A percentile compares a stretch with the other conserved stretches of the same genome.
These are phyloP conservation scores for Synanthedon formicaeformis DNA, from an alignment of 2,888 invertebrate species.

Conservation along the genomic window DNA sequence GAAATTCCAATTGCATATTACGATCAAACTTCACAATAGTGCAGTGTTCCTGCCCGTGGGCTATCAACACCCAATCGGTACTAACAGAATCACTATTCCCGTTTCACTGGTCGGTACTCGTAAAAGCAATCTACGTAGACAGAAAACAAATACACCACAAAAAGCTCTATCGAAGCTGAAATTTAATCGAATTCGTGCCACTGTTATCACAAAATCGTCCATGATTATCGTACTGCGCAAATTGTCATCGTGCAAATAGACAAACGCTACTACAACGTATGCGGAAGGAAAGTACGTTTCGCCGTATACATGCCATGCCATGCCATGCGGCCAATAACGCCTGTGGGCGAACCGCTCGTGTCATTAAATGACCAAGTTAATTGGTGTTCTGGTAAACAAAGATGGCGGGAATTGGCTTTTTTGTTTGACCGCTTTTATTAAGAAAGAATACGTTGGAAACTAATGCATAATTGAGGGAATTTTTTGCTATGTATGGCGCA, in stretches of 20 bases:
- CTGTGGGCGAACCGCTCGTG: conserved; percentile 6
- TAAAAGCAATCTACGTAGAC: neutral
- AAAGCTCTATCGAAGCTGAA: neutral
- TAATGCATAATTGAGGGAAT: neutral
- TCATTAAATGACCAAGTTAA: conserved; percentile 11
- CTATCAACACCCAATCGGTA: no score
- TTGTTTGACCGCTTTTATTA: conserved; percentile 5
- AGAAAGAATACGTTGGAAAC: neutral
- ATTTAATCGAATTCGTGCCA: neutral
- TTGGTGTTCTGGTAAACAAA: conserved; percentile 12
- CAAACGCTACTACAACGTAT: no score
- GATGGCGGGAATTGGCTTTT: conserved; percentile 9
- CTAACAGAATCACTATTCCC: no score
- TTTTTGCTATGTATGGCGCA: neutral
- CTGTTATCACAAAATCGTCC: neutral
- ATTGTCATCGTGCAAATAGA: neutral
- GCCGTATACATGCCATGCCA: no score
- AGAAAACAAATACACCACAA: neutral
- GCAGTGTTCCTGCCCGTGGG: no score
- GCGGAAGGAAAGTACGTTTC: no score
- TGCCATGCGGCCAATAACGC: conserved; percentile 4
- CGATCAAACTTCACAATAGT: no score
- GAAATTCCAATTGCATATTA: no score
- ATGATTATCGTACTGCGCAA: neutral
- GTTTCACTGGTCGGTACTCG: no score